Conservation (phyloP, 2,113 vertebrate genomes). For the Acrocephalus kingi region DNA sequence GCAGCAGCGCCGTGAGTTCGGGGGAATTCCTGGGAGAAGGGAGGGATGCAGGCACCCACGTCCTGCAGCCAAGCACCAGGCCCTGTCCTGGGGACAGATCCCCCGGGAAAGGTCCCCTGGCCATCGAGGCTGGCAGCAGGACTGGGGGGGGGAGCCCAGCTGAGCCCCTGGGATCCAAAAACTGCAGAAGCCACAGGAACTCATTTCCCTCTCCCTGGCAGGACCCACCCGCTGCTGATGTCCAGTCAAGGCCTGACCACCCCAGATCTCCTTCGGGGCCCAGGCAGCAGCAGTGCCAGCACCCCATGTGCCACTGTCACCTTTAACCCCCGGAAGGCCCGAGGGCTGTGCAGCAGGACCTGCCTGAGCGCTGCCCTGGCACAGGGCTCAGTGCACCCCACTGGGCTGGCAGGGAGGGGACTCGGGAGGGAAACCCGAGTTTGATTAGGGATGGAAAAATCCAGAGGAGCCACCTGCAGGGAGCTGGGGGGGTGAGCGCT, state of each 20-base stretch:
- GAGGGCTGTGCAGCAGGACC: rapidly evolving
- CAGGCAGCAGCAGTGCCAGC: neutral
- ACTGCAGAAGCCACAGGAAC: rapidly evolving
- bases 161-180: rapidly evolving
- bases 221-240: rapidly evolving
- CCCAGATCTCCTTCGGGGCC: neutral
- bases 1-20: neutral
- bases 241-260: neutral
- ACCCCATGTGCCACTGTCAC: neutral
- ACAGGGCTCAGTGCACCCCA: neutral
- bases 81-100: neutral
- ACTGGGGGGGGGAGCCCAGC: neutral
- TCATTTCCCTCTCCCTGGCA: neutral
- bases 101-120: neutral
- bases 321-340: neutral
- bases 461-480: neutral
- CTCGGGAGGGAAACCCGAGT: neutral
- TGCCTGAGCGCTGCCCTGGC: neutral
- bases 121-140: neutral
- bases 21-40: neutral
- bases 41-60: rapidly evolving
- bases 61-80: neutral
- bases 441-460: neutral
- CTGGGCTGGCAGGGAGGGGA: neutral
- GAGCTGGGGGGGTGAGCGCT: neutral